These are phyloP conservation scores for Phrynosoma blainvillii DNA, from an alignment of 2,113 vertebrate species.

Conservation along the genomic window DNA sequence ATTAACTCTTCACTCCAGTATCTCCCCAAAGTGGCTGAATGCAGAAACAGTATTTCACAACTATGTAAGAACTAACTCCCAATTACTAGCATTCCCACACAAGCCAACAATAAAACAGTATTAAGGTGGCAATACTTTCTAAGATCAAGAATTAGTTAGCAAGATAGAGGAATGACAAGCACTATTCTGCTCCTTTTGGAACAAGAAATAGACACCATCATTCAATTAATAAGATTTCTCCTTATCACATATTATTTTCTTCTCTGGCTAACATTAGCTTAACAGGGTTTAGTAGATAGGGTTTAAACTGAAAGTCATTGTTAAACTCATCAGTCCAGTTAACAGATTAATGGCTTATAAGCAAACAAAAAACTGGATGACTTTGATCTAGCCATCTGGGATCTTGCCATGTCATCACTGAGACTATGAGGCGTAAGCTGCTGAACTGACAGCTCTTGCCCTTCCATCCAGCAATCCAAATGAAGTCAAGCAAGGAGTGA, in stretches of 20 bases:
- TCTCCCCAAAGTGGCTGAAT: background rate
- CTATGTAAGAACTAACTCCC: background rate
- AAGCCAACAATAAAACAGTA: background rate
- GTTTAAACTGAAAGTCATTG: background rate
- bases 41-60: background rate
- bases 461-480: background rate
- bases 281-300: background rate
- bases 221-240: background rate
- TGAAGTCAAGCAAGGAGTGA: background rate
- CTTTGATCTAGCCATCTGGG: background rate
- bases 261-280: background rate
- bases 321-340: background rate
- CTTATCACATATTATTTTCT: background rate
- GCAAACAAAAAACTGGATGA: background rate
- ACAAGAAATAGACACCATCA: rapidly evolving
- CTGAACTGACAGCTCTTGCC: background rate
- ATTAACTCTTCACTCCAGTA: background rate
- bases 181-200: rapidly evolving
- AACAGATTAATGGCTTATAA: background rate
- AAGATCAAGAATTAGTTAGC: rapidly evolving
- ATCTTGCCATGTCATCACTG: background rate
- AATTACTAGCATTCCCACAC: rapidly evolving
- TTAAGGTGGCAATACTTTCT: background rate
- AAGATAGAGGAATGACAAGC: background rate
- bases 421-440: background rate